Evolutionary conservation across 2,113 vertebrate genomes (phyloP).

Genomic region (Pionites leucogaster): DNA sequence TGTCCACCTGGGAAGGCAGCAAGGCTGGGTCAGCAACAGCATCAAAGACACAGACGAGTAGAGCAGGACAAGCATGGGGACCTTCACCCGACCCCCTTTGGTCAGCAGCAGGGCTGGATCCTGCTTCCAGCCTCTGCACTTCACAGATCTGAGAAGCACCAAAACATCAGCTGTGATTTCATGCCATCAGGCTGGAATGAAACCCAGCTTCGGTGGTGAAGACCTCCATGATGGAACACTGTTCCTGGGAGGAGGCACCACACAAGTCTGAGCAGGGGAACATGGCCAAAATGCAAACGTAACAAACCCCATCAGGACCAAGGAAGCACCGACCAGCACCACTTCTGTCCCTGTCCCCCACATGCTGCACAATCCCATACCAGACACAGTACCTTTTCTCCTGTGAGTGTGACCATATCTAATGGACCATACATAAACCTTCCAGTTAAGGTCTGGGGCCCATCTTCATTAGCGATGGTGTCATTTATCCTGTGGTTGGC

Average conservation of each 20-base stretch:
- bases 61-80: neutral
- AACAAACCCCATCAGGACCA: neutral
- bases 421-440: conserved; percentile 97
- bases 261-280: neutral
- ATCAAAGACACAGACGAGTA: accelerated
- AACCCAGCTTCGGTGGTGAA: accelerated
- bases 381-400: conserved; percentile 86
- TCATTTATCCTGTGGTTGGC: conserved; percentile 96
- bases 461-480: conserved; percentile 88
- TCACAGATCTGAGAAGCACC: neutral
- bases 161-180: neutral
- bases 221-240: accelerated
- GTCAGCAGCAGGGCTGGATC: accelerated
- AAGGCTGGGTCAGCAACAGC: neutral
- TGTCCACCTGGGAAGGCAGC: conserved; percentile 83
- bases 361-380: accelerated
- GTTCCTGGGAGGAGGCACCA: neutral
- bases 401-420: conserved; percentile 97
- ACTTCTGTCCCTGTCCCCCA: neutral
- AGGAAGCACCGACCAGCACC: accelerated
- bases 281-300: neutral
- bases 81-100: neutral
- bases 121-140: neutral
- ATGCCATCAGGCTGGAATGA: neutral
- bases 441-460: conserved; percentile 85